Conservation (phyloP, 2,113 vertebrate genomes). For the Ailuropoda melanoleuca region DNA sequence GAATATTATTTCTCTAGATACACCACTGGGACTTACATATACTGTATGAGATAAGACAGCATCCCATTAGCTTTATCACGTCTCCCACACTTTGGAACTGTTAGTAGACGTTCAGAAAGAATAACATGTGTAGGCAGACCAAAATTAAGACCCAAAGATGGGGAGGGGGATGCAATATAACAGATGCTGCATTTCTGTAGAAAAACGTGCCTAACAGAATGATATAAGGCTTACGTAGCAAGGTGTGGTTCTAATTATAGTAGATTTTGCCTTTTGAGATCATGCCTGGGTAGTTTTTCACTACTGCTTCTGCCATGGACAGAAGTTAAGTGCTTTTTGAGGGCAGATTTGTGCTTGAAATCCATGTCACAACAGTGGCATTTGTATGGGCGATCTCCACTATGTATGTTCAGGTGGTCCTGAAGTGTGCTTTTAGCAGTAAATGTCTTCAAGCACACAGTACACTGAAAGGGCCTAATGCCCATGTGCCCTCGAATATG, state of each 20-base stretch:
- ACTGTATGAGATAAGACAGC: neutral
- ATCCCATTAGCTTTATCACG: neutral
- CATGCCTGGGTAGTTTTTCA: slow-evolving; percentile 81
- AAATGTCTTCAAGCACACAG: slow-evolving; percentile 92
- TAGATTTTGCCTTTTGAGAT: slow-evolving; percentile 85
- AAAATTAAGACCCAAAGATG: slow-evolving; percentile 31
- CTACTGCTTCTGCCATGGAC: slow-evolving; percentile 86
- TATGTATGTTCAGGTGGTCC: slow-evolving; percentile 93
- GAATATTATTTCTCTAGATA: slow-evolving; percentile 38
- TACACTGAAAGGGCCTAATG: slow-evolving; percentile 91
- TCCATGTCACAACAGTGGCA: slow-evolving; percentile 90
- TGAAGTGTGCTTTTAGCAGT: slow-evolving; percentile 90
- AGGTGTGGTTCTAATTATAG: slow-evolving; percentile 78
- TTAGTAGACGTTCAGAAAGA: slow-evolving; percentile 40
- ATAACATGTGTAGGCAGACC: neutral
- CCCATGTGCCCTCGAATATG: slow-evolving; percentile 91
- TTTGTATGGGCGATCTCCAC: slow-evolving; percentile 87
- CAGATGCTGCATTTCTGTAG: slow-evolving; percentile 39
- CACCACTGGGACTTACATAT: neutral
- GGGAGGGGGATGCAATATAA: neutral
- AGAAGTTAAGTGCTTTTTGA: slow-evolving; percentile 91
- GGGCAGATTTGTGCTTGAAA: slow-evolving; percentile 89
- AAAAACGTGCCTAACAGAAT: slow-evolving; percentile 36
- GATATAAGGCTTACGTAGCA: neutral
- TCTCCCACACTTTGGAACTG: slow-evolving; percentile 25